Evolutionary conservation across 2,888 invertebrate genomes (phyloP), one percentile per base, ranked within the genome.

Genomic region (Lepidocyrtoides sp.): DNA sequence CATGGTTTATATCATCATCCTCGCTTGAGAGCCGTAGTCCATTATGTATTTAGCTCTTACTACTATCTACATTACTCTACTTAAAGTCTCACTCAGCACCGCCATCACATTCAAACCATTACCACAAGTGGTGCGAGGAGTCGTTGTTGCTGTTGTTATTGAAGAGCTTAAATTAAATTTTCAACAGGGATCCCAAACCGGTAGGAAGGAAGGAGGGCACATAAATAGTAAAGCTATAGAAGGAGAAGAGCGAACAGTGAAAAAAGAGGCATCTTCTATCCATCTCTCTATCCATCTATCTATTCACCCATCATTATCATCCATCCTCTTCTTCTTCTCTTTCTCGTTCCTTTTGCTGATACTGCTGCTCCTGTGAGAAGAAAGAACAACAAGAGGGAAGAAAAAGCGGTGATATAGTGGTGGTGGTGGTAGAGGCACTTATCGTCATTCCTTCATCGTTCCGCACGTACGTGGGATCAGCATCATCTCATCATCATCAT

Each of bases 81-180:
- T 29, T 14, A 63, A 63, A 63, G 83, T 84, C 83, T 69, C 72
- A 72, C 29, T n/a, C n/a, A n/a, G n/a, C n/a, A n/a, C n/a, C n/a
- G n/a, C 32, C 77, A 63, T 77, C 44, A 75, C 41, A 77, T 86
- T 86, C 77, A 44, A 77, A 60, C 86, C 63, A 60, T 86, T 77
- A 86, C 86, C 60, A 44, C 60, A 86, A 85, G 86, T 86, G 86
- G 86, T 75, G 54, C 17, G 36, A 85, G 66, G 41, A 72, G 85
- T 23, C 26, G 60, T 26, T 60, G 32, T 32, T 51, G 69, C 51
- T 29, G 72, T 36, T 54, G n/a, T 51, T 79, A 32, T 32, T 87
- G 87, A 54, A 79, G 36, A 85, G 75, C 44, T 86, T 75, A 86
- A 87, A 87, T 87, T 87, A 79, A 87, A 87, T 87, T 87, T 87